Conservation (phyloP, 2,113 vertebrate genomes). For the Opisthocomus hoazin region DNA sequence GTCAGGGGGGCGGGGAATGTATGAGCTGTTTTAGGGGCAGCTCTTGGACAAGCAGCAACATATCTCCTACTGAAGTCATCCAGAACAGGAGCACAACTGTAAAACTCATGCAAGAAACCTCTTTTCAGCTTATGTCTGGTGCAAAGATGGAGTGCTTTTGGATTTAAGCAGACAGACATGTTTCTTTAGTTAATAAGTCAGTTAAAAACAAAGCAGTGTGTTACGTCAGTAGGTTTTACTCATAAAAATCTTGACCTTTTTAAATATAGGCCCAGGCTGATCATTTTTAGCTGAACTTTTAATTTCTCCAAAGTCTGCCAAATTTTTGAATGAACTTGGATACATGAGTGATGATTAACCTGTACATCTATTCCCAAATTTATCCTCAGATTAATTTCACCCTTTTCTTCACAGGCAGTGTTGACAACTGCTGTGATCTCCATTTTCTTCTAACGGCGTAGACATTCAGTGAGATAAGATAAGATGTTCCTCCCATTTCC, state of each 20-base stretch:
- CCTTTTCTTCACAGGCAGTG: background rate
- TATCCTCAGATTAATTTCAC: background rate
- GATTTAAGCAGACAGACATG: background rate
- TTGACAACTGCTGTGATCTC: background rate
- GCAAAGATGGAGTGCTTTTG: background rate
- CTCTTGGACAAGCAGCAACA: background rate
- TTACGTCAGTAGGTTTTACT: background rate
- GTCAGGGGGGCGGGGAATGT: background rate
- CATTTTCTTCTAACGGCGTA: background rate
- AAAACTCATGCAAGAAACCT: background rate
- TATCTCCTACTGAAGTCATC: background rate
- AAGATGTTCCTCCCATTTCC: background rate
- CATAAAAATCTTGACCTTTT: background rate
- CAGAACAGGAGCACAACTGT: background rate
- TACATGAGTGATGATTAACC: background rate
- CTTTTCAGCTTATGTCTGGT: background rate
- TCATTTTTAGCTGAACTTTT: background rate
- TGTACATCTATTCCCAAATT: background rate
- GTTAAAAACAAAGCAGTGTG: background rate
- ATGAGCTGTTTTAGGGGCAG: background rate
- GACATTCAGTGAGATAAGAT: background rate
- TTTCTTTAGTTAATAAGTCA: background rate
- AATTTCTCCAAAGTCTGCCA: background rate
- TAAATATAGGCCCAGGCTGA: background rate
- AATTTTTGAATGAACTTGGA: background rate